Percentiles rank a stretch among this genome's conserved stretches.
Evolutionary conservation across 2,888 invertebrate species (phyloP).

Genomic region (Drosophila diplacantha): DNA sequence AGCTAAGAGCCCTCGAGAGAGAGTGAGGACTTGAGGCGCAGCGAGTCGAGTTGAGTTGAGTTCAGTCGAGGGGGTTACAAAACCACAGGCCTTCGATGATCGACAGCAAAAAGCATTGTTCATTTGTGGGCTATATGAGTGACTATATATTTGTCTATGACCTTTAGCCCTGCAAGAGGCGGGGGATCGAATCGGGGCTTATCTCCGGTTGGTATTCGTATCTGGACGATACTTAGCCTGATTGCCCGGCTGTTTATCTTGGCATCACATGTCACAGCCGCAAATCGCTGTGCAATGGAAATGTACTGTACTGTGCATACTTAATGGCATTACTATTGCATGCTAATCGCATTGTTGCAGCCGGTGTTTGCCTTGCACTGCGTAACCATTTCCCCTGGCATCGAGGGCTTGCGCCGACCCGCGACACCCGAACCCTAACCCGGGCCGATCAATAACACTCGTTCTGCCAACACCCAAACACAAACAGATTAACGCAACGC

Average conservation of each 20-base stretch:
- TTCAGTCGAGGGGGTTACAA: slow-evolving; percentile 20
- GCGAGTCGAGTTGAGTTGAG: not conserved
- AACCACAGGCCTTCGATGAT: slow-evolving; percentile 24
- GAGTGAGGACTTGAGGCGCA: slow-evolving; percentile 12
- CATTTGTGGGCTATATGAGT: slow-evolving; percentile 8
- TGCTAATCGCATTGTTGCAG: slow-evolving; percentile 36
- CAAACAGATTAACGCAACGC: slow-evolving; percentile 25
- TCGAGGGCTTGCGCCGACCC: slow-evolving; percentile 11
- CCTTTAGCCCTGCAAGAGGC: slow-evolving; percentile 1
- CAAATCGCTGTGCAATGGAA: slow-evolving; percentile 41
- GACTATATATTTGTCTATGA: not conserved
- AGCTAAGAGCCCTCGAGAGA: slow-evolving; percentile 5
- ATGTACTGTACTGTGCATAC: slow-evolving; percentile 18
- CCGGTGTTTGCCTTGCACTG: slow-evolving; percentile 27
- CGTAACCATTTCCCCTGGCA: slow-evolving; percentile 21
- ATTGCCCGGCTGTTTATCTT: slow-evolving; percentile 49
- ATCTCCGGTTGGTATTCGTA: slow-evolving; percentile 35
- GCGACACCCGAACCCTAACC: not conserved
- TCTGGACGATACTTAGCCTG: slow-evolving; percentile 44
- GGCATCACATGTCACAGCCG: slow-evolving; percentile 32
- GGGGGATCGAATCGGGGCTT: slow-evolving; percentile 17
- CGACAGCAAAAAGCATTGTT: slow-evolving; percentile 21
- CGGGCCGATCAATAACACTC: slow-evolving; percentile 22
- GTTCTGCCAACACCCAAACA: slow-evolving; percentile 2
- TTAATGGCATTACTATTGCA: slow-evolving; percentile 38